A percentile compares a stretch with the other conserved stretches of the same genome.
Evolutionary conservation across 2,797 vertebrate genomes (phyloP).

Genomic region (Adelosebastes latens): DNA sequence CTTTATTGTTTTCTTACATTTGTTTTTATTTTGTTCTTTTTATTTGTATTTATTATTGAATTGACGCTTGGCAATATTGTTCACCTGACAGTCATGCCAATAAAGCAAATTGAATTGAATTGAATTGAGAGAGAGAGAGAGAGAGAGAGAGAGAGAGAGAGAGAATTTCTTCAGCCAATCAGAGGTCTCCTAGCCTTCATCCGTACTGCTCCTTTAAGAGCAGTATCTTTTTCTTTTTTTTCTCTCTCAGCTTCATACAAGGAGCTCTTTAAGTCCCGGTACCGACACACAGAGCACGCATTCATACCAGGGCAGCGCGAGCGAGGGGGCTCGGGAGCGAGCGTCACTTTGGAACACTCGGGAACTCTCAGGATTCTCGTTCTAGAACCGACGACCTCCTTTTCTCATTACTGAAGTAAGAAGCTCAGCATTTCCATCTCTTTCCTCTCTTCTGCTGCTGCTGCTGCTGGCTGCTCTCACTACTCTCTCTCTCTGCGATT

Average conservation of each 20-base stretch:
- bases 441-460: conserved; percentile 51
- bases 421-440: conserved; percentile 65
- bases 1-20: too few species aligned
- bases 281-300: conserved; percentile 84
- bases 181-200: not conserved
- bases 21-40: too few species aligned
- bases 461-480: conserved; percentile 12
- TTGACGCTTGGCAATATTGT: too few species aligned
- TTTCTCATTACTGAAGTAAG: conserved; percentile 83
- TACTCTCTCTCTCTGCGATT: not conserved
- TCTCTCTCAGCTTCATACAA: conserved; percentile 77
- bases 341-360: conserved; percentile 78
- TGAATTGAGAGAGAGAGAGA: not conserved
- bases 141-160: not conserved
- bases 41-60: too few species aligned
- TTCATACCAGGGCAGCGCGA: conserved; percentile 82
- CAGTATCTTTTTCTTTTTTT: conserved; percentile 37
- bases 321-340: conserved; percentile 81
- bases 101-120: too few species aligned
- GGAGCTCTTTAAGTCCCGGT: conserved; percentile 84
- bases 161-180: conserved; percentile 60
- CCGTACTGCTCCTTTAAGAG: conserved; percentile 81
- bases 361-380: conserved; percentile 79
- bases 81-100: too few species aligned
- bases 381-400: conserved; percentile 77